phyloP scores from a whole-genome alignment of 2,888 invertebrate genomes.

The Ceraclea dissimilis region DNA sequence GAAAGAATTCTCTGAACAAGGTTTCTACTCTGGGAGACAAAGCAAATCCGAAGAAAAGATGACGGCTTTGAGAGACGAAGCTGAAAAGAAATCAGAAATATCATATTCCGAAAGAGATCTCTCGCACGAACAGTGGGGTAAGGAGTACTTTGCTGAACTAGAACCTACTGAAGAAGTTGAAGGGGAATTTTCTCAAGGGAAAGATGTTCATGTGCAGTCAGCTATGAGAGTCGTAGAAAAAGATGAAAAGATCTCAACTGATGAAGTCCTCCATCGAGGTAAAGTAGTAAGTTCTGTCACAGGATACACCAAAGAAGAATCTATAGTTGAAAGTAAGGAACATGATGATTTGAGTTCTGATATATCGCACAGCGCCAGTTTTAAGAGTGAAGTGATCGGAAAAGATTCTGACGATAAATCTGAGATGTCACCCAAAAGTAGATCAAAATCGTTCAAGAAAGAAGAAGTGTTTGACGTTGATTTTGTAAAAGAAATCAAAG shows the following conservation, averaged over 20 bases:
- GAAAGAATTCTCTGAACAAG: conserved; percentile 27
- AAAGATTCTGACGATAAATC: conserved; percentile 34
- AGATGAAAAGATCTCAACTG: conserved; percentile 41
- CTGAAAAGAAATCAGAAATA: conserved; percentile 44
- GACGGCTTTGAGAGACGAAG: conserved; percentile 45
- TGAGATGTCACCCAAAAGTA: conserved; percentile 42
- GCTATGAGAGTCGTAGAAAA: conserved; percentile 42
- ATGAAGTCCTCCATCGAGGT: conserved; percentile 44
- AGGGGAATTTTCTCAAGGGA: conserved; percentile 35
- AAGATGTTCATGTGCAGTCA: conserved; percentile 42
- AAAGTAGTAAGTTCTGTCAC: conserved; percentile 42
- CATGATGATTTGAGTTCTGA: conserved; percentile 45
- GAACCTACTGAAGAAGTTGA: conserved; percentile 41
- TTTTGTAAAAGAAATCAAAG: conserved; percentile 48
- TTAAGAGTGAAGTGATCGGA: conserved; percentile 40
- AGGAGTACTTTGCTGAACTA: conserved; percentile 47
- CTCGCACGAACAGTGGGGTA: conserved; percentile 48
- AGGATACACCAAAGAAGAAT: conserved; percentile 45
- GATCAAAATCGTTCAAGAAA: conserved; percentile 45
- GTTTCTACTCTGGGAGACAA: conserved; percentile 23
- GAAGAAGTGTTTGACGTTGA: conserved; percentile 47
- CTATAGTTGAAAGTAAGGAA: conserved; percentile 45
- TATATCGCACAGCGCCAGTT: conserved; percentile 43
- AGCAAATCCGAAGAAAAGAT: conserved; percentile 46
- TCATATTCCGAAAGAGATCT: conserved; percentile 48